Percentiles rank a stretch among this genome's conserved stretches.
phyloP scores from a whole-genome alignment of 1,140 invertebrate genomes.

The Micrasema minimum region DNA sequence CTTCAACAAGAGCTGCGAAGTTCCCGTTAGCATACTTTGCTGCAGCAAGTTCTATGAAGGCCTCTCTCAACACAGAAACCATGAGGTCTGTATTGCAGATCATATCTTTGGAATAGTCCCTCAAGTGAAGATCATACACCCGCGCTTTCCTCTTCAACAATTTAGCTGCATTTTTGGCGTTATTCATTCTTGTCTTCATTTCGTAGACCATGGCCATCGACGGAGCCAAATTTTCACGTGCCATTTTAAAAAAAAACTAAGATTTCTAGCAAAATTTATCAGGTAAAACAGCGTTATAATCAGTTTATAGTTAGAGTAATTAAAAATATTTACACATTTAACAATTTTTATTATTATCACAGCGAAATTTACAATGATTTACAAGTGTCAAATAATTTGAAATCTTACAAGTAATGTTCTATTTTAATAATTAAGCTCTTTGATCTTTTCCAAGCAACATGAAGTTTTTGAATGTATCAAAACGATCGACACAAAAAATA shows the following conservation, averaged over 20 bases:
- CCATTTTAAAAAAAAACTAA: not conserved
- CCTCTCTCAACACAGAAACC: constrained; percentile 9
- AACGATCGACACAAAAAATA: no score
- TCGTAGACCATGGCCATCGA: constrained; percentile 23
- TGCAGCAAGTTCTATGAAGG: constrained; percentile 25
- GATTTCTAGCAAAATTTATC: no score
- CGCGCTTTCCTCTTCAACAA: constrained; percentile 27
- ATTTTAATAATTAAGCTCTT: not conserved
- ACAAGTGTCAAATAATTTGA: no score
- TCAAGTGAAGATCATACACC: constrained; percentile 19
- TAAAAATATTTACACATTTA: no score
- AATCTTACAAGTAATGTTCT: no score
- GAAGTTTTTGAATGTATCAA: no score
- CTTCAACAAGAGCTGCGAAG: constrained; percentile 19
- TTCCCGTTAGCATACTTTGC: constrained; percentile 28
- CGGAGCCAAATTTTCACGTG: not conserved
- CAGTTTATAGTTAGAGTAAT: no score
- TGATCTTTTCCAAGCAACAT: no score
- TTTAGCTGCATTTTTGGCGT: constrained; percentile 27
- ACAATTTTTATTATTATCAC: no score
- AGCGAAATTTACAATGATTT: no score
- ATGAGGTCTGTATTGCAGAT: constrained; percentile 11
- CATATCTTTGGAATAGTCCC: constrained; percentile 13
- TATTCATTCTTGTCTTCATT: constrained; percentile 5
- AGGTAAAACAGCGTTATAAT: no score